Conservation (phyloP, 2,797 vertebrate genomes). For the Atherinosoma microstoma region DNA sequence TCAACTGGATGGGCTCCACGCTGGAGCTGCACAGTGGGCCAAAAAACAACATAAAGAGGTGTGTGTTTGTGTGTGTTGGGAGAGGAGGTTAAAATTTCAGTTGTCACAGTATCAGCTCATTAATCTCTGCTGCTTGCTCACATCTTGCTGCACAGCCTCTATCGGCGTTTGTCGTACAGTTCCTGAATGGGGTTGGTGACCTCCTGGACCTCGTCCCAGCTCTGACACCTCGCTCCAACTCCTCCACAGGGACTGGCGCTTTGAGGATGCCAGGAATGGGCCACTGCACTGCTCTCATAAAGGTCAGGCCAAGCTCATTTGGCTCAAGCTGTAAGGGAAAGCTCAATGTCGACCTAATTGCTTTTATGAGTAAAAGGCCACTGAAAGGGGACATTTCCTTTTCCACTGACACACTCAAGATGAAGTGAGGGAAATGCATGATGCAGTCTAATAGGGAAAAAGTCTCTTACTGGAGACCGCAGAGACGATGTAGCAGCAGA, state of each 20-base stretch:
- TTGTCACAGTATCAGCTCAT: constrained; percentile 42
- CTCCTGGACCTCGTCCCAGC: constrained; percentile 90
- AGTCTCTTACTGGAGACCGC: not conserved
- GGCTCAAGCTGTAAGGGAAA: constrained; percentile 49
- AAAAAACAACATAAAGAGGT: constrained; percentile 82
- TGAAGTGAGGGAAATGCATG: not conserved
- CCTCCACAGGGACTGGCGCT: constrained; percentile 50
- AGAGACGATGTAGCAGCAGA: not conserved
- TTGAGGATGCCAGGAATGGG: constrained; percentile 88
- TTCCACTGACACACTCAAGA: not conserved
- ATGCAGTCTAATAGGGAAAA: not conserved
- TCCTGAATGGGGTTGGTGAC: constrained; percentile 90
- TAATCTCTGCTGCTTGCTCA: constrained; percentile 21
- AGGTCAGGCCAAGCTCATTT: constrained; percentile 82
- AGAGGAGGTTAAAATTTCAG: constrained; percentile 17
- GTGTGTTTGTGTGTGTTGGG: constrained; percentile 56
- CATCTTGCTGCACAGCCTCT: constrained; percentile 80
- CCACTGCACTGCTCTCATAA: constrained; percentile 94
- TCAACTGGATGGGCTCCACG: constrained; percentile 89
- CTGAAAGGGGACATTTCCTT: not conserved
- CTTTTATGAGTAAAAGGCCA: constrained; percentile 35
- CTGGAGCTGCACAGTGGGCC: constrained; percentile 86
- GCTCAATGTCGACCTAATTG: constrained; percentile 32
- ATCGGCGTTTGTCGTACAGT: constrained; percentile 84
- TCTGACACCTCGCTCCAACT: constrained; percentile 76